A percentile compares a stretch with the other conserved stretches of the same genome.
These are phyloP conservation scores for Alligator sinensis DNA, from an alignment of 2,113 vertebrate species.

Conservation along the genomic window DNA sequence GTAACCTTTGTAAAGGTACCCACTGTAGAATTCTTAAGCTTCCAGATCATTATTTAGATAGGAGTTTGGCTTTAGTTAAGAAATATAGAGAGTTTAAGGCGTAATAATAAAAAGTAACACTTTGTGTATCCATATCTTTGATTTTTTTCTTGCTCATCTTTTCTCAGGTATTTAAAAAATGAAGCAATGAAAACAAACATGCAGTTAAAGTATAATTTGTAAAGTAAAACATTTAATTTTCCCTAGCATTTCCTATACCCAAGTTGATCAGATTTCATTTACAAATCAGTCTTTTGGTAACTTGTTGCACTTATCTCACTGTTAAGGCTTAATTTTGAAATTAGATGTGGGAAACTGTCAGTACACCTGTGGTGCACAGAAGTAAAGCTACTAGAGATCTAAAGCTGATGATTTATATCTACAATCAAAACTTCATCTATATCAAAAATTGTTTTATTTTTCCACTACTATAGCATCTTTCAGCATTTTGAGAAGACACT, in stretches of 20 bases:
- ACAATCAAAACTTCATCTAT: background rate
- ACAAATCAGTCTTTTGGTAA: background rate
- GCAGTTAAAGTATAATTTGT: background rate
- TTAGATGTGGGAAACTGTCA: background rate
- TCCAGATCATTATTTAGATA: background rate
- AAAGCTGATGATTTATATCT: background rate
- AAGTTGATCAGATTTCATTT: background rate
- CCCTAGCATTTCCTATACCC: background rate
- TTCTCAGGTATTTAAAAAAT: background rate
- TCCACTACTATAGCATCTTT: background rate
- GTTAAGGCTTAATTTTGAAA: background rate
- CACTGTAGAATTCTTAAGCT: background rate
- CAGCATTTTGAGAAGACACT: background rate
- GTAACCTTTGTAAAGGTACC: background rate
- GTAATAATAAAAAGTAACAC: background rate
- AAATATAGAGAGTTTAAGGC: background rate
- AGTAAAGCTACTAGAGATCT: no score
- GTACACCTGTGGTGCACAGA: background rate
- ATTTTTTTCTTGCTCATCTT: background rate
- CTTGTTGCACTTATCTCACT: background rate
- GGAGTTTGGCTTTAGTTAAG: background rate
- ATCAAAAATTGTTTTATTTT: background rate
- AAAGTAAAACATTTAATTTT: background rate
- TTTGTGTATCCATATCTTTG: background rate
- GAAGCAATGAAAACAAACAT: background rate